phyloP scores from a whole-genome alignment of 2,888 invertebrate genomes.

The Morpho deidamia region DNA sequence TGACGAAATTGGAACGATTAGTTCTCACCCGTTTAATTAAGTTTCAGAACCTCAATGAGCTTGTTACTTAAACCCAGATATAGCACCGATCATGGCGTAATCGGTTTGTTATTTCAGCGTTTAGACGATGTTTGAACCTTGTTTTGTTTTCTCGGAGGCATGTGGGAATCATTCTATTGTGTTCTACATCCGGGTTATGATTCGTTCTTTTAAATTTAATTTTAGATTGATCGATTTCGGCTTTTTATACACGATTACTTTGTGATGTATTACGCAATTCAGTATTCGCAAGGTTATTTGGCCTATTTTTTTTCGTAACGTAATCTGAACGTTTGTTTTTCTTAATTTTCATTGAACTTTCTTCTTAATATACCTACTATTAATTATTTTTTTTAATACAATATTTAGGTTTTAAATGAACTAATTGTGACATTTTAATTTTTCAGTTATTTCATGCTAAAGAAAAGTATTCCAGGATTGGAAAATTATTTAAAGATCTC shows the following conservation, averaged over 20 bases:
- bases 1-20: constrained; percentile 9
- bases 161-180: constrained; percentile 78
- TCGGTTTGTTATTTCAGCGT: constrained; percentile 75
- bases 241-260: not conserved
- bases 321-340: too few relatives aligned
- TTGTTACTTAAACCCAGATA: constrained; percentile 41
- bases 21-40: constrained; percentile 7
- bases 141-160: constrained; percentile 73
- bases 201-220: constrained; percentile 53
- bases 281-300: too few relatives aligned
- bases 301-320: not conserved
- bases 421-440: too few relatives aligned
- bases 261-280: not conserved
- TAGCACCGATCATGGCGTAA: constrained; percentile 66
- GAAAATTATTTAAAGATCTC: too few relatives aligned
- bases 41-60: constrained; percentile 21
- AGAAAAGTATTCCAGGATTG: too few relatives aligned
- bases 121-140: constrained; percentile 68
- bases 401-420: too few relatives aligned
- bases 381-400: too few relatives aligned
- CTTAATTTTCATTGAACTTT: too few relatives aligned
- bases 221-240: constrained; percentile 30
- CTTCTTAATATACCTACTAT: too few relatives aligned
- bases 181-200: constrained; percentile 70
- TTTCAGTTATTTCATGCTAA: too few relatives aligned